phyloP scores from a whole-genome alignment of 2,113 vertebrate genomes.

The Dipodomys spectabilis region DNA sequence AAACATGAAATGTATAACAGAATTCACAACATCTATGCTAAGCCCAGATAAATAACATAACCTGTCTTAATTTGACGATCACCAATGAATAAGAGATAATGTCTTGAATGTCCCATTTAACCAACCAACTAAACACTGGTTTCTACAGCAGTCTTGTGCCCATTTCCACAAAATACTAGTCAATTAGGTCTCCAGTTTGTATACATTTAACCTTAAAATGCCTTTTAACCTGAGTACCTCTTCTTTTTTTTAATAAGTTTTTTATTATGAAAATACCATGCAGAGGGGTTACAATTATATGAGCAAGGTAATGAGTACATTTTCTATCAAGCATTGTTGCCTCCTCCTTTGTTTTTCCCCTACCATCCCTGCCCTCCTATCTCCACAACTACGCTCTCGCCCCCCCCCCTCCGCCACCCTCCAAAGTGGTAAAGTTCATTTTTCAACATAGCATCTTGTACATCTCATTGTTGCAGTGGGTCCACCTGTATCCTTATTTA shows the following conservation, averaged over 20 bases:
- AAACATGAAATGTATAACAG: neutral
- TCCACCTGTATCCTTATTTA: too few species aligned
- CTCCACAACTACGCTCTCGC: too few species aligned
- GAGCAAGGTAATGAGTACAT: too few species aligned
- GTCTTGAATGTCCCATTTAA: neutral
- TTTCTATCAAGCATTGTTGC: too few species aligned
- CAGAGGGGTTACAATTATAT: too few species aligned
- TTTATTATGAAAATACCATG: too few species aligned
- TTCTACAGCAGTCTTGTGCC: neutral
- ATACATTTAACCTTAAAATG: conserved; percentile 8
- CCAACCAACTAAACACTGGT: neutral
- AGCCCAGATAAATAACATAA: neutral
- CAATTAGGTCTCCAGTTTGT: neutral
- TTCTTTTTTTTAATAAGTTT: neutral
- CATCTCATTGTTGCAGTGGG: too few species aligned
- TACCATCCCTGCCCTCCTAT: too few species aligned
- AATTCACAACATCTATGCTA: conserved; percentile 3
- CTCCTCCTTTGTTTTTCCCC: too few species aligned
- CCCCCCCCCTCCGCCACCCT: rapidly evolving
- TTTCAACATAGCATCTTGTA: too few species aligned
- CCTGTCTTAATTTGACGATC: neutral
- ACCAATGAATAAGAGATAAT: neutral
- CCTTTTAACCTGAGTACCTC: neutral
- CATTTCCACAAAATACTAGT: neutral
- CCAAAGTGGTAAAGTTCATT: too few species aligned